phyloP scores from a whole-genome alignment of 2,113 vertebrate genomes.

The Sarotherodon lohbergeri region DNA sequence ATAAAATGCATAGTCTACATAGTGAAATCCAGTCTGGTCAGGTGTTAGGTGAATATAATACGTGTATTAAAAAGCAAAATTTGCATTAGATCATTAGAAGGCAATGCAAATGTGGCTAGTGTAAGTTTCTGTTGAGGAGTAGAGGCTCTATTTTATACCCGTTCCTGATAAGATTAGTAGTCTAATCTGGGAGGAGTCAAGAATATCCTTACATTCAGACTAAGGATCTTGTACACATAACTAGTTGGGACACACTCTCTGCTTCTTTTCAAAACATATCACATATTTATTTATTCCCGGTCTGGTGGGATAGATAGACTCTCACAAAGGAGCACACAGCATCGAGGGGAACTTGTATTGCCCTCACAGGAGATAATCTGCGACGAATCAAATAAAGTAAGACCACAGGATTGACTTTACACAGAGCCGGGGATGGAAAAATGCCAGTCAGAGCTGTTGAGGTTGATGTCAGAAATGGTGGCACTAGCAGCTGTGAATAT shows the following conservation, averaged over 20 bases:
- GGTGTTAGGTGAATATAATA: neutral
- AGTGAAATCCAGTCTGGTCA: neutral
- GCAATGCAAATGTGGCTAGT: neutral
- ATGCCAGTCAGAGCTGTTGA: conserved; percentile 5
- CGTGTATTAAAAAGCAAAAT: neutral
- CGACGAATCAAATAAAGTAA: conserved; percentile 42
- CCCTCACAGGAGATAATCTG: conserved; percentile 50
- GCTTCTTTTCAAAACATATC: neutral
- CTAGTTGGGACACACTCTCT: neutral
- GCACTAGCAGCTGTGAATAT: neutral
- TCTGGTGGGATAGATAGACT: neutral
- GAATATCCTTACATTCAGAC: conserved; percentile 36
- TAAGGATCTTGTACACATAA: neutral
- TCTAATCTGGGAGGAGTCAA: conserved; percentile 65
- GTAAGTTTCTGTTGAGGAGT: conserved; percentile 8
- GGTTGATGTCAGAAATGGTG: conserved; percentile 3
- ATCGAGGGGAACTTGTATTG: neutral
- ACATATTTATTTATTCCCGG: neutral
- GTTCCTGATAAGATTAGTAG: conserved; percentile 70
- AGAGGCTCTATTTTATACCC: conserved; percentile 20
- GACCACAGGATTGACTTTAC: conserved; percentile 44
- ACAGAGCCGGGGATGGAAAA: neutral
- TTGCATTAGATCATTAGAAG: neutral
- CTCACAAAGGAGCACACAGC: neutral
- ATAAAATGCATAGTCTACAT: neutral